Base-by-base conservation (phyloP, 2,888 invertebrate genomes). In the Crepidodera aurea region DNA sequence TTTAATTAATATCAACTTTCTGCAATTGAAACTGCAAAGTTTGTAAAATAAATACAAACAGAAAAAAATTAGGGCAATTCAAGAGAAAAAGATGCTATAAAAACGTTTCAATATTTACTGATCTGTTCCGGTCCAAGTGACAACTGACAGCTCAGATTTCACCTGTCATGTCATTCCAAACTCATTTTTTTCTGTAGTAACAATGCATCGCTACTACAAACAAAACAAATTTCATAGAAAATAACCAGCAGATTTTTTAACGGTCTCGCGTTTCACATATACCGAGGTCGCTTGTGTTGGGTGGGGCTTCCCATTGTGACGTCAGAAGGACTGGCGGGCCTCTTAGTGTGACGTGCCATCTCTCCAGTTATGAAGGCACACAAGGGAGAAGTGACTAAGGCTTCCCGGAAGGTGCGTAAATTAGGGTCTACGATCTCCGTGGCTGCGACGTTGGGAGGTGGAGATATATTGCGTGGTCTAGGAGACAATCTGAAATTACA, bases 221-320 rank as follows among this genome's bases (percentile, higher is more conserved):
- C n/a, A n/a, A n/a, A n/a, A n/a, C n/a, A n/a, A 22, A 22, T 22
- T 29, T 29, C 8, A 10, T 29, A 29, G 29, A 29, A 57, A 37
- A 34, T 25, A 57, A 57, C 57, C 37, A 56, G 46, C 56, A 40
- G 25, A 18, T 15, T 18, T 15, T 39, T 27, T 25, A 10, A 25
- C 56, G 19, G 10, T 57, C 16, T 50, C n/a, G 19, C 10, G 13
- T 22, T 73, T 85, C 87, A 89, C 86, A 88, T 87, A 78, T 88
- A 88, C 76, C 90, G 86, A 76, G 88, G 87, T 76, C 90, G 86
- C 81, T 91, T 91, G 78, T 86, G 85, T 79, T 89, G 88, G 73
- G 89, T 89, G 65, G 90, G 90, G 71, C 90, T 90, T 77, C 89
- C 91, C 90, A 90, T 91, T 77, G 87, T 88, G 69, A 90, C 90